These are phyloP conservation scores for Lithophane socia DNA, from an alignment of 2,888 invertebrate genomes.

Conservation along the genomic window DNA sequence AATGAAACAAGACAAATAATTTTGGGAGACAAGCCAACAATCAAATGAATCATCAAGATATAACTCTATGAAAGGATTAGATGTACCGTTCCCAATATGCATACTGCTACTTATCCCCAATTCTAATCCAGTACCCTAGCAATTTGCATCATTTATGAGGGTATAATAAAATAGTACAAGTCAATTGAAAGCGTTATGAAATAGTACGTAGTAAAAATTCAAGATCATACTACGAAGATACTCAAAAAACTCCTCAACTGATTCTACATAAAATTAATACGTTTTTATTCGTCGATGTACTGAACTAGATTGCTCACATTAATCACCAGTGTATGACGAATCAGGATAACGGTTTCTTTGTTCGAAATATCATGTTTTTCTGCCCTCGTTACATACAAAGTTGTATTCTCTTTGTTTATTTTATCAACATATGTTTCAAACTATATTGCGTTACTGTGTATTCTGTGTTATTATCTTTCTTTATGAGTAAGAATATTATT, in stretches of 20 bases:
- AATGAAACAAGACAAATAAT: constrained; percentile 6
- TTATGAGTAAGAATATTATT: constrained; percentile 14
- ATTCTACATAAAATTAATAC: constrained; percentile 9
- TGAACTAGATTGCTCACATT: constrained; percentile 47
- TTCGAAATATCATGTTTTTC: constrained; percentile 55
- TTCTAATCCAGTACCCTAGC: too few species aligned
- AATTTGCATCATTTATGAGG: background rate
- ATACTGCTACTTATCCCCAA: background rate
- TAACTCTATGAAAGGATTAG: background rate
- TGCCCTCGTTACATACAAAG: constrained; percentile 49
- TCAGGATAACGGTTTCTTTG: constrained; percentile 61
- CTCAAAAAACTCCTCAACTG: background rate
- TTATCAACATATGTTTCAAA: constrained; percentile 30
- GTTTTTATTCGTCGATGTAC: constrained; percentile 31
- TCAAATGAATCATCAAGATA: constrained; percentile 17
- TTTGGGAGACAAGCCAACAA: constrained; percentile 11
- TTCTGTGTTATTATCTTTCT: constrained; percentile 17
- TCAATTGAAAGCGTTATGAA: background rate
- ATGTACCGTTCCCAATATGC: background rate
- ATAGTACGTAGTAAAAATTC: background rate
- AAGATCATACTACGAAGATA: background rate
- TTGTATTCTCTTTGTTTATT: constrained; percentile 56
- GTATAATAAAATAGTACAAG: background rate
- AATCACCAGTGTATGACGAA: constrained; percentile 60
- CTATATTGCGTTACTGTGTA: constrained; percentile 15